Evolutionary conservation across 35 echinoderm and acorn worm genomes (phyloP), one percentile per base, ranked within the genome.

Genomic region (Hemicentrotus pulcherrimus): DNA sequence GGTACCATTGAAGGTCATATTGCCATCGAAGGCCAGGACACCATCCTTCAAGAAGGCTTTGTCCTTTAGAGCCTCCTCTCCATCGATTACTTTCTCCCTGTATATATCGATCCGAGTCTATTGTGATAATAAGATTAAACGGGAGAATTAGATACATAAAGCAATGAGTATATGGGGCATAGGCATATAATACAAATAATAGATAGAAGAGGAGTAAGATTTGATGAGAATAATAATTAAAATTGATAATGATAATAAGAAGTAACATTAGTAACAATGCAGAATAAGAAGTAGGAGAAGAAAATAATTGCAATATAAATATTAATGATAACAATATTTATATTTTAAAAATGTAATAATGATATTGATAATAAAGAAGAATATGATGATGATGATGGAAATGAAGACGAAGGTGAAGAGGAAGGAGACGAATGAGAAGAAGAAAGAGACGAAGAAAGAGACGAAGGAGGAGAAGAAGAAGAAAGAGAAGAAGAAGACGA

Each of bases 1-100:
- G 48, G 46, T 93, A 0, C 91, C 91, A 28, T 93, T 93, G 91
- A 93, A 93, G 91, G 91, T 93, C 9, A 93, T 24, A 31, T 47
- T 47, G 28, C 91, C 91, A 47, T 5, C 47, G 13, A 93, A 52
- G 14, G 4, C 46, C 13, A 93, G 16, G 0, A 31, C 3, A 11
- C 91, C 91, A 16, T 93, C 91, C 22, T 93, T 31, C n/a, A 93
- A 14, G 18, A 14, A 50, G n/a, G 48, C 48, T 5, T 32, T 47
- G 91, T 93, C 48, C 22, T 46, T 47, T 4, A 93, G 48, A 4
- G n/a, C 48, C 13, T 93, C 7, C 30, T 32, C 46, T 58, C 46
- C 91, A 58, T 93, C 47, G 18, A 93, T 33, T 16, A 93, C 91
- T 93, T 55, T 55, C 91, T 24, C 41, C 46, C 41, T 47, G 48